Evolutionary conservation across 2,113 vertebrate genomes (phyloP).

Genomic region (Spilogale gracilis): DNA sequence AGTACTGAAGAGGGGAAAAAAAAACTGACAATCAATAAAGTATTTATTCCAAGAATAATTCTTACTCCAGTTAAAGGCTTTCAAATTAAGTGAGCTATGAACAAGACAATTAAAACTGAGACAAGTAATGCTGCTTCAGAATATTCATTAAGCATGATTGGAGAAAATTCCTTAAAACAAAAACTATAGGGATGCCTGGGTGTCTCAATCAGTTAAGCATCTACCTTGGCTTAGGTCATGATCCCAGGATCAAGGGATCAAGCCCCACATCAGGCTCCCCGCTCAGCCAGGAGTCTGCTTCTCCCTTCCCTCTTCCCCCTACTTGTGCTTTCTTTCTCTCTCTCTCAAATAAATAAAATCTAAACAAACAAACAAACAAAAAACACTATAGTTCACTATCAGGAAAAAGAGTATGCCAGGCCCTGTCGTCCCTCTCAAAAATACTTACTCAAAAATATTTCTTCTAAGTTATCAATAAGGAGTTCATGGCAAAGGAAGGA

Average conservation of each 20-base stretch:
- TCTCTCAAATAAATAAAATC: not conserved
- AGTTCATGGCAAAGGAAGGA: not conserved
- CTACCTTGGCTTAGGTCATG: not conserved
- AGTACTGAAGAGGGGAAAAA: not conserved
- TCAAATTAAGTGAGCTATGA: conserved; percentile 1
- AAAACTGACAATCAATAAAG: not conserved
- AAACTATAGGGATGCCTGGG: not conserved
- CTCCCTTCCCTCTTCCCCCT: not conserved
- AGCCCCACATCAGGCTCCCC: not conserved
- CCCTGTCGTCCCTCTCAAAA: not conserved
- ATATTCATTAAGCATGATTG: not conserved
- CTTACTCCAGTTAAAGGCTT: not conserved
- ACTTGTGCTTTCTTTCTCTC: not conserved
- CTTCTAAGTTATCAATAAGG: not conserved
- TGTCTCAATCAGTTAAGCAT: not conserved
- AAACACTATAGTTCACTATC: not conserved
- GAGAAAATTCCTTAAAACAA: not conserved
- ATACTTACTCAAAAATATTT: not conserved
- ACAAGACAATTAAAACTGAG: not conserved
- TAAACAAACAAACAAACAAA: not conserved
- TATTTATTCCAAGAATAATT: not conserved
- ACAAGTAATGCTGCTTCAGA: not conserved
- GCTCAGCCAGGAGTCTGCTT: not conserved
- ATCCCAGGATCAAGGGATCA: not conserved
- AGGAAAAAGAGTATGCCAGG: not conserved